Evolutionary conservation across 2,797 vertebrate genomes (phyloP), one percentile per base, ranked within the genome.

Genomic region (Ataeniobius toweri): DNA sequence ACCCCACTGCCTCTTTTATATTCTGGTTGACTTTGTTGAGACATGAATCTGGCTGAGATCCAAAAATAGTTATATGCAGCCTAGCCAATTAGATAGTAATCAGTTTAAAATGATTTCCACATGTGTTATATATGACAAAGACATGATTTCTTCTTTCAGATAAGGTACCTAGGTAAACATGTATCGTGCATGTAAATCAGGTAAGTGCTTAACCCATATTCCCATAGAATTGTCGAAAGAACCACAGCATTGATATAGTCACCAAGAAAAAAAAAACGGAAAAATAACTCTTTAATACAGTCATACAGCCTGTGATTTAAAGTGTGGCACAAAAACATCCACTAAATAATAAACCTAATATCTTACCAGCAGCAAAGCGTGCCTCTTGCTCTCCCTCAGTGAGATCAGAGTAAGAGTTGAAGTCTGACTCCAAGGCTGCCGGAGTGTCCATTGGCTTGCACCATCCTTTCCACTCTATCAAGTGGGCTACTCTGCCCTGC

Each of bases 401-500:
- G 86, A 99, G 96, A 91, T 98, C 97, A 0, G 98, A 99, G 92
- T 99, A 99, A 16, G 97, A 98, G 90, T 96, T 97, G 93, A 99
- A 97, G 86, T 98, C 97, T 14, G 97, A 96, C 75, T 99, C 97
- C 78, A 97, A 91, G 26, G 97, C 96, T 0, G 94, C 89, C 0
- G 98, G 96, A 0, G 97, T 95, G 83, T 99, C 98, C 2, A 95
- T 97, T 0, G 98, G 98, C 89, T 97, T 98, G 85, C 97, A 97
- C 98, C 98, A 99, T 73, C 98, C 98, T 88, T 99, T 99, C 98
- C 98, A 99, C 90, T 99, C 98, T 0, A 99, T 99, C 70, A 99
- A 96, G 82, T 99, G 98, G 75, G 98, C 98, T 0, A 99, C 97
- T 0, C 98, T 95, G 82, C 98, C 98, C 95, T 99, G 98, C 0